phyloP scores from a whole-genome alignment of 1,140 invertebrate species.

The Nymphalis io region DNA sequence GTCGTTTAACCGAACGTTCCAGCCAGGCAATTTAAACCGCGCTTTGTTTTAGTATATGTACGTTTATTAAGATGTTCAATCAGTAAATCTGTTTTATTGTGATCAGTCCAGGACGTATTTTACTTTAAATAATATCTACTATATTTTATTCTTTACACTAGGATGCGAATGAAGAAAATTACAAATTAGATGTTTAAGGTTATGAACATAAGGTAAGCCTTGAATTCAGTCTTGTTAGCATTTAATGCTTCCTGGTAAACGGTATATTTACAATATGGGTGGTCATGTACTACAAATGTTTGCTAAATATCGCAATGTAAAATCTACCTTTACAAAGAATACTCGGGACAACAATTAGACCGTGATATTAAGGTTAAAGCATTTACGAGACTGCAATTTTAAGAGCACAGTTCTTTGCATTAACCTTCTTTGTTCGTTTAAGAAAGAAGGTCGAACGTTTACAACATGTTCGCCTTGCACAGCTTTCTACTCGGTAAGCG shows the following conservation, averaged over 20 bases:
- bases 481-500: constrained; percentile 78
- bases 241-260: constrained; percentile 74
- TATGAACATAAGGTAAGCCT: constrained; percentile 66
- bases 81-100: not conserved
- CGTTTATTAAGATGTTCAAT: not conserved
- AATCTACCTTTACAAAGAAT: constrained; percentile 43
- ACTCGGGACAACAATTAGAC: constrained; percentile 59
- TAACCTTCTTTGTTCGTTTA: constrained; percentile 72
- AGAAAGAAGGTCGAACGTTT: constrained; percentile 75
- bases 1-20: constrained; percentile 32
- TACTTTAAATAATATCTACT: not conserved
- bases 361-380: constrained; percentile 68
- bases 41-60: constrained; percentile 8
- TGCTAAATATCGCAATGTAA: constrained; percentile 30
- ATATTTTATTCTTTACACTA: not conserved
- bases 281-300: constrained; percentile 51
- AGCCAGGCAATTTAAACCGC: constrained; percentile 18
- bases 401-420: constrained; percentile 53
- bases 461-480: constrained; percentile 76
- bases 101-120: not conserved
- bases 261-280: constrained; percentile 55
- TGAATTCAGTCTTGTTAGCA: constrained; percentile 78
- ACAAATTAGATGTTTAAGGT: constrained; percentile 63
- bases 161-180: constrained; percentile 51
- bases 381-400: constrained; percentile 58